Conservation (phyloP, 2,113 vertebrate species). For the Gymnocephalus cernua region DNA sequence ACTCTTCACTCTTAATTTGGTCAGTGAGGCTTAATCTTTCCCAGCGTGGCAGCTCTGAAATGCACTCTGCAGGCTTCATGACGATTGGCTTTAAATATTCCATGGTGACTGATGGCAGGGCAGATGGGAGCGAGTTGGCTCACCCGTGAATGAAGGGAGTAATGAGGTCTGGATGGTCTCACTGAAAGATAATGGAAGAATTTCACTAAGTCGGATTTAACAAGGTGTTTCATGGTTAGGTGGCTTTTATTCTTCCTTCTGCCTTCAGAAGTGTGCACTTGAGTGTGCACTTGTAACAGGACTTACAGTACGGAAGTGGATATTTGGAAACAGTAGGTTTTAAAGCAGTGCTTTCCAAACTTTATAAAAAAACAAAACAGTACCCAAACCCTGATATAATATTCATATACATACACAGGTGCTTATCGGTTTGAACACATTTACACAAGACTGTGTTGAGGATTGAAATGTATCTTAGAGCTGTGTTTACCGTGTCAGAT, state of each 20-base stretch:
- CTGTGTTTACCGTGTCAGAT: too few species aligned
- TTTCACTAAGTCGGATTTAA: slow-evolving; percentile 54
- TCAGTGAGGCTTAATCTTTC: slow-evolving; percentile 55
- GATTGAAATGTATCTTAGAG: too few species aligned
- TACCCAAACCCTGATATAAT: neutral
- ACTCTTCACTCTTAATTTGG: slow-evolving; percentile 59
- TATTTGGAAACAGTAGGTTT: neutral
- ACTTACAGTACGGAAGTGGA: neutral
- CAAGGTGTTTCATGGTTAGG: slow-evolving; percentile 40
- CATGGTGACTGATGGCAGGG: slow-evolving; percentile 65
- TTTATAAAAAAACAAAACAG: too few species aligned
- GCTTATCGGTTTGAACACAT: too few species aligned
- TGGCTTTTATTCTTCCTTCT: slow-evolving; percentile 4
- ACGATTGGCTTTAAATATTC: slow-evolving; percentile 67
- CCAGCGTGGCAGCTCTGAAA: slow-evolving; percentile 62
- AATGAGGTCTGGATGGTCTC: slow-evolving; percentile 53
- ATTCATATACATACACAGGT: neutral
- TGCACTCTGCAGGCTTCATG: slow-evolving; percentile 44
- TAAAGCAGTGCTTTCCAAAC: neutral
- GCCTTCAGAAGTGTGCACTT: neutral
- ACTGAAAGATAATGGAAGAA: slow-evolving; percentile 29
- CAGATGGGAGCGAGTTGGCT: slow-evolving; percentile 42
- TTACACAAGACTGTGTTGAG: too few species aligned
- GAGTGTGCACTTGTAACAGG: neutral
- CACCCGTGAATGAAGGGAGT: slow-evolving; percentile 32